Evolutionary conservation across 1,140 invertebrate species (phyloP).

Genomic region (Tetragonula clypearis): DNA sequence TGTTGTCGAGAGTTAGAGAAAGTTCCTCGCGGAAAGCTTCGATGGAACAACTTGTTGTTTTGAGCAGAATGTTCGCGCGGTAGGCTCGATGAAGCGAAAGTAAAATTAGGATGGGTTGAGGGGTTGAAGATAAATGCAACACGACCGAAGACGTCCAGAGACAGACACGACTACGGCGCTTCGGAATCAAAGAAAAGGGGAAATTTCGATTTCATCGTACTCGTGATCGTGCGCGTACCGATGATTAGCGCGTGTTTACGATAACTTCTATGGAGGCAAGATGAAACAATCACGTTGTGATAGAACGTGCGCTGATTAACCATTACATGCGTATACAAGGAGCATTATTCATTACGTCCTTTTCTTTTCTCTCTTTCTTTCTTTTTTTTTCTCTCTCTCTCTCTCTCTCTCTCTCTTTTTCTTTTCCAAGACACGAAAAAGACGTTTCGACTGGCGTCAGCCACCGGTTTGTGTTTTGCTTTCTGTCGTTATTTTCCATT

Average conservation of each 20-base stretch:
- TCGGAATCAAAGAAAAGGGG: background rate
- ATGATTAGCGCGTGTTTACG: slow-evolving; percentile 59
- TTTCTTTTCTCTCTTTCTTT: slow-evolving; percentile 5
- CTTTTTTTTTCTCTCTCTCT: background rate
- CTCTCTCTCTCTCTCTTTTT: background rate
- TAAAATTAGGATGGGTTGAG: background rate
- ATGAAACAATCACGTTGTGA: slow-evolving; percentile 72
- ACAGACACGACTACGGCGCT: background rate
- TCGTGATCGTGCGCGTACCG: slow-evolving; percentile 68
- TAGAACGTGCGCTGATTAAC: slow-evolving; percentile 63
- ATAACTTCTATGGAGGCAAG: slow-evolving; percentile 76
- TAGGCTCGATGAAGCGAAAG: background rate
- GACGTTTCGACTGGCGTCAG: slow-evolving; percentile 67
- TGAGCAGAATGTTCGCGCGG: slow-evolving; percentile 22
- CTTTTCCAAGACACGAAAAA: slow-evolving; percentile 51
- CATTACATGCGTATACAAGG: slow-evolving; percentile 59
- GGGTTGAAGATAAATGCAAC: slow-evolving; percentile 34
- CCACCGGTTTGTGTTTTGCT: slow-evolving; percentile 64
- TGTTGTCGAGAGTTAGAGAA: background rate
- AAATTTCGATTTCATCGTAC: slow-evolving; percentile 20
- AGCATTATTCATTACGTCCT: slow-evolving; percentile 42
- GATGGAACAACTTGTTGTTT: background rate
- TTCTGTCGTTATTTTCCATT: slow-evolving; percentile 34
- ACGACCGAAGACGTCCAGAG: slow-evolving; percentile 24
- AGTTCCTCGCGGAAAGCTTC: background rate